Evolutionary conservation across 2,113 vertebrate genomes (phyloP), one percentile per base, ranked within the genome.

Genomic region (Xerus inauris): DNA sequence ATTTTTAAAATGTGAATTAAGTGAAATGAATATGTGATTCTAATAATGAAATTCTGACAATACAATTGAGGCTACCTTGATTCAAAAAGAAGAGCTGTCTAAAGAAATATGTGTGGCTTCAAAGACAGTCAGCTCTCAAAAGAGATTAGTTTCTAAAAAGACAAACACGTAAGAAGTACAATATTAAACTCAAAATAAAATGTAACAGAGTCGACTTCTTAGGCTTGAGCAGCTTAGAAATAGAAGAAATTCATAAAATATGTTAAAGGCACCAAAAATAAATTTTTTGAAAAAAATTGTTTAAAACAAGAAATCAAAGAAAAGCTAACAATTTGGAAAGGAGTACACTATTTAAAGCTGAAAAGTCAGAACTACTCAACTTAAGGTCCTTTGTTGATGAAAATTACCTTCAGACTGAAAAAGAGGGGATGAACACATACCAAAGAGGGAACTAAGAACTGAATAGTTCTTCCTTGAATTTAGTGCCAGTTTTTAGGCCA

Each of bases 1-100:
- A 69, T 54, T 89, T 87, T 45, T 89, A 93, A 62, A 93, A 85
- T 94, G 80, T 89, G 38, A 94, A 57, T 89, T 32, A 92, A 69
- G 4, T 8, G 7, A 3, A 22, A 86, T 85, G 42, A 82, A n/a
- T 45, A 83, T 87, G 32, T 69, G 38, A 89, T 84, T 92, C 30
- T 32, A 81, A 54, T 75, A 69, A 71, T 91, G 67, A 91, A 93
- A 87, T 85, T 69, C 69, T 87, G 17, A 89, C 28, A 95, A 73
- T 89, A 83, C 22, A 83, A 16, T 49, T 54, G 42, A 75, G 45
- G 20, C 22, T 79, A 82, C 32, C 45, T 13, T 79, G 26, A 79
- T 87, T 28, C 45, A 35, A 85, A 73, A 86, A 80, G 7, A 62
- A 79, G n/a, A 80, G 38, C 38, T 73, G 59, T 85, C 42, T 42